A percentile compares a stretch with the other conserved stretches of the same genome.
Evolutionary conservation across 2,888 invertebrate genomes (phyloP).

Genomic region (Parnassius smintheus): DNA sequence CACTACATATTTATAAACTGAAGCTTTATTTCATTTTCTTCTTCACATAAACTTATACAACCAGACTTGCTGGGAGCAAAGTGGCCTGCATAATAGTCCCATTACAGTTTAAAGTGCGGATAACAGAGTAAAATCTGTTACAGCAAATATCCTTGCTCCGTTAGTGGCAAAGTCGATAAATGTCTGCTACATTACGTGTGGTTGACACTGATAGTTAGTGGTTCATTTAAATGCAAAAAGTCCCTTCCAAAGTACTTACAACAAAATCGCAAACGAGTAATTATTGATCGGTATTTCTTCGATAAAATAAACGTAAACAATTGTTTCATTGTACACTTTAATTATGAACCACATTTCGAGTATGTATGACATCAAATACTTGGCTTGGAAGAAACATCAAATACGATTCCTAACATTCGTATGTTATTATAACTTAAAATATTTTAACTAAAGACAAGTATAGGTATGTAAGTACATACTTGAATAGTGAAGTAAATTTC

Average conservation of each 20-base stretch:
- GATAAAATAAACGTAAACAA: no score
- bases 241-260: not conserved
- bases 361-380: no score
- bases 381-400: no score
- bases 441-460: no score
- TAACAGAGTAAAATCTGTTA: conserved; percentile 58
- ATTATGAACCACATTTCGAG: no score
- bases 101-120: conserved; percentile 50
- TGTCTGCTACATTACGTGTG: conserved; percentile 39
- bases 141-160: conserved; percentile 53
- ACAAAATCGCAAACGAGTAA: no score
- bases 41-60: conserved; percentile 24
- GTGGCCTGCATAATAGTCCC: conserved; percentile 39
- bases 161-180: conserved; percentile 58
- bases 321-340: no score
- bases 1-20: conserved; percentile 10
- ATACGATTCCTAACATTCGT: no score
- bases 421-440: no score
- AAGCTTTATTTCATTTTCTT: conserved; percentile 17
- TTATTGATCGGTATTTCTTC: no score
- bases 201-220: conserved; percentile 24
- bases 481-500: no score
- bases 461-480: no score
- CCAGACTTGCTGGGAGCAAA: conserved; percentile 21
- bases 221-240: conserved; percentile 18